These are phyloP conservation scores for Embidobia sp. DNA, from an alignment of 2,888 invertebrate genomes.

Conservation along the genomic window DNA sequence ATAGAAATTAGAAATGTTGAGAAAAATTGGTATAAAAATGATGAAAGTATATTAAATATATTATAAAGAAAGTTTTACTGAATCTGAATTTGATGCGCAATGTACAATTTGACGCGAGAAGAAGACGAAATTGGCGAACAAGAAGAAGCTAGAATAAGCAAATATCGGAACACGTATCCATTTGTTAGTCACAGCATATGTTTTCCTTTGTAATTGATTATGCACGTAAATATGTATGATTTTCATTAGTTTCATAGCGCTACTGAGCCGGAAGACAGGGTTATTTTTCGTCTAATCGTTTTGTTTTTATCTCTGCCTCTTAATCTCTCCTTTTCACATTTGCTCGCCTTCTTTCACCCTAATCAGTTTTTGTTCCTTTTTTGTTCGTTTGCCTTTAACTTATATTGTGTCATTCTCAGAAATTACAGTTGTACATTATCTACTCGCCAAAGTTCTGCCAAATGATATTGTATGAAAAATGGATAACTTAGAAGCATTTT, in stretches of 20 bases:
- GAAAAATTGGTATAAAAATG: no score
- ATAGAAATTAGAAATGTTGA: no score
- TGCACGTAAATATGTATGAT: constrained; percentile 66
- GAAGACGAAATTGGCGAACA: constrained; percentile 24
- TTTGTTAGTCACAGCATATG: constrained; percentile 65
- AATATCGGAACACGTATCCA: constrained; percentile 65
- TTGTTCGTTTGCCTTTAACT: constrained; percentile 60
- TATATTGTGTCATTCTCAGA: constrained; percentile 62
- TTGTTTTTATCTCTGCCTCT: constrained; percentile 67
- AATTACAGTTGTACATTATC: constrained; percentile 68
- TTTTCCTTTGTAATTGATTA: constrained; percentile 63
- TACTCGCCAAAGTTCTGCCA: constrained; percentile 73
- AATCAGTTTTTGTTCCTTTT: constrained; percentile 58
- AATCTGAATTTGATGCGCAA: no score
- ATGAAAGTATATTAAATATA: no score
- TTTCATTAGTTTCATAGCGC: constrained; percentile 70
- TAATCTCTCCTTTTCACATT: constrained; percentile 64
- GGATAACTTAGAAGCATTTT: constrained; percentile 73
- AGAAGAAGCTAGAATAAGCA: constrained; percentile 61
- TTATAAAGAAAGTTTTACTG: no score
- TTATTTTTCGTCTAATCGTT: constrained; percentile 67
- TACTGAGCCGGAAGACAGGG: constrained; percentile 80
- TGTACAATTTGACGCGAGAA: no score
- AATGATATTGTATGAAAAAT: constrained; percentile 72
- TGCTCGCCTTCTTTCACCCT: constrained; percentile 66